Evolutionary conservation across 1,140 invertebrate genomes (phyloP).

Genomic region (Uloborus diversus): DNA sequence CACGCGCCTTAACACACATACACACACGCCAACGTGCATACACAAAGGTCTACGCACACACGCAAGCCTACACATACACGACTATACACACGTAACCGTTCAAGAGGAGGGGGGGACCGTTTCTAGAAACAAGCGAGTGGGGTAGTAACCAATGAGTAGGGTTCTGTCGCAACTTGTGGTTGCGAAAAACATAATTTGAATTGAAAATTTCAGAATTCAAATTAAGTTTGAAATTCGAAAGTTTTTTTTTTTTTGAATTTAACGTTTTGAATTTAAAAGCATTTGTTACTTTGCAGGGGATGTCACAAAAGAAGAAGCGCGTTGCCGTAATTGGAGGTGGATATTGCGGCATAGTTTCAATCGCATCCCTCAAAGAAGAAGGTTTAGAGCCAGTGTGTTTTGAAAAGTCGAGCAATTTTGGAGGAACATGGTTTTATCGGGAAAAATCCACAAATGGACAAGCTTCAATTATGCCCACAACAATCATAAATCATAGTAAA

Average conservation of each 20-base stretch:
- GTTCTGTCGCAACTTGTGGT: too few species aligned
- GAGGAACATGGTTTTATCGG: conserved; percentile 69
- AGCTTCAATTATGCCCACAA: conserved; percentile 59
- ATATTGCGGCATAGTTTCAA: neutral
- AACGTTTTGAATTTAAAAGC: neutral
- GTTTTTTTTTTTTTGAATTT: neutral
- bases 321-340: conserved; percentile 25
- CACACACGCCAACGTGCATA: too few species aligned
- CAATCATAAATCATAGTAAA: too few species aligned
- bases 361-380: conserved; percentile 2
- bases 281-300: neutral
- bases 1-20: too few species aligned
- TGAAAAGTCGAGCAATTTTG: conserved; percentile 62
- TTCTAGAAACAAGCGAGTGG: too few species aligned
- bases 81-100: too few species aligned
- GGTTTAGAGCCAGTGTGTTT: conserved; percentile 19
- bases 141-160: too few species aligned
- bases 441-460: conserved; percentile 60
- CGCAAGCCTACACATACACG: too few species aligned
- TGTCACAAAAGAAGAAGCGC: neutral
- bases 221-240: neutral
- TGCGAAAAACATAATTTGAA: too few species aligned
- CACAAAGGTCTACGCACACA: too few species aligned
- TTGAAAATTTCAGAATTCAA: neutral
- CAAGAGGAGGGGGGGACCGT: too few species aligned